Conservation (phyloP, 2,797 vertebrate species). For the Buceros bicornis region DNA sequence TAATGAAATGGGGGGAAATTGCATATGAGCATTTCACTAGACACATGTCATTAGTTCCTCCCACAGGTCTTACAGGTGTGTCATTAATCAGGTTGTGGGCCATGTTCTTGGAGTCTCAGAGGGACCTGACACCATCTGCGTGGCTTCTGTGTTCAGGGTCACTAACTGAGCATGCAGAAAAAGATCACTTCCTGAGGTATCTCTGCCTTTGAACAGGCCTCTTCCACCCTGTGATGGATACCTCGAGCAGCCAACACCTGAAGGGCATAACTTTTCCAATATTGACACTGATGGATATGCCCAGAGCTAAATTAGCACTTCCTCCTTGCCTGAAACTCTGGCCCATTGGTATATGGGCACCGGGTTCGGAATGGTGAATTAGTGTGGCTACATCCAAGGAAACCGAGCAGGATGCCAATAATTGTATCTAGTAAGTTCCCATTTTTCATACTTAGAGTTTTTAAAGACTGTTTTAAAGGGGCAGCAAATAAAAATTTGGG, state of each 20-base stretch:
- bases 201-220: constrained; percentile 28
- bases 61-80: constrained; percentile 51
- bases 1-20: not conserved
- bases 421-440: accelerated
- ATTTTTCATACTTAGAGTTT: not conserved
- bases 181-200: constrained; percentile 42
- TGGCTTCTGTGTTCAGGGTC: constrained; percentile 61
- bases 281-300: constrained; percentile 9
- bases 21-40: not conserved
- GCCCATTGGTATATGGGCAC: accelerated
- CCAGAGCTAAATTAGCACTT: not conserved
- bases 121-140: not conserved
- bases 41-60: constrained; percentile 23
- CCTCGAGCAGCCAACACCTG: constrained; percentile 2
- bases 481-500: not conserved
- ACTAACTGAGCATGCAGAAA: not conserved
- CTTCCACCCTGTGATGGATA: not conserved
- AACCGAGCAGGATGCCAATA: not conserved
- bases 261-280: not conserved
- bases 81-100: constrained; percentile 43
- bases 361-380: not conserved
- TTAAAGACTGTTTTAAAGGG: not conserved
- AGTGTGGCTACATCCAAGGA: not conserved
- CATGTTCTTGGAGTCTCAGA: not conserved
- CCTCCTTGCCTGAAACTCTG: not conserved